Percentiles rank a stretch among this genome's conserved stretches.
These are phyloP conservation scores for Tanaodytes sp. DNA, from an alignment of 2,888 invertebrate species.

Conservation along the genomic window DNA sequence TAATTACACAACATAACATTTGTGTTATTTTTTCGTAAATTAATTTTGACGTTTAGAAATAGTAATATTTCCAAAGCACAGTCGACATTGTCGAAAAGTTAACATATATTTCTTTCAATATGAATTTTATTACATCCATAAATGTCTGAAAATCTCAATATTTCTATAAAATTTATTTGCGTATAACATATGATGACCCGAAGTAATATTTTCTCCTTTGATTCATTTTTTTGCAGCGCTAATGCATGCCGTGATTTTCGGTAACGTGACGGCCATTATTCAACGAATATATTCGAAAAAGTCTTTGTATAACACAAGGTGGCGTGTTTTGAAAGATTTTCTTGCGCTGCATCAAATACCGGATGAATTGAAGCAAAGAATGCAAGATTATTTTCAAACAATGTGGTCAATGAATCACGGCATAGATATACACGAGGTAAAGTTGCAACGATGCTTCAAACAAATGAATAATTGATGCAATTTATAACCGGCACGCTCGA, in stretches of 20 bases:
- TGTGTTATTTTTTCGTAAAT: too few relatives aligned
- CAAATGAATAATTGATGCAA: not conserved
- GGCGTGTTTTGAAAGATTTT: conserved; percentile 96
- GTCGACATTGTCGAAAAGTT: too few relatives aligned
- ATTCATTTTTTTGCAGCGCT: conserved; percentile 81
- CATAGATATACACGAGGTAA: conserved; percentile 95
- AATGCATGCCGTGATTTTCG: conserved; percentile 98
- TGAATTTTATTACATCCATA: too few relatives aligned
- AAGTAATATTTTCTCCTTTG: too few relatives aligned
- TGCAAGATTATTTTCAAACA: conserved; percentile 98
- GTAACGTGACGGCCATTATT: conserved; percentile 97
- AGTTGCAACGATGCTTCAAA: not conserved
- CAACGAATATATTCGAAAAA: conserved; percentile 96
- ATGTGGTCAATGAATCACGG: conserved; percentile 99
- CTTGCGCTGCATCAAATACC: conserved; percentile 95
- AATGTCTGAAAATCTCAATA: too few relatives aligned
- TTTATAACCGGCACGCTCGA: too few relatives aligned
- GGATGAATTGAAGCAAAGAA: conserved; percentile 93
- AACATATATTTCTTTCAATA: too few relatives aligned
- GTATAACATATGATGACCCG: too few relatives aligned
- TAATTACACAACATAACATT: too few relatives aligned
- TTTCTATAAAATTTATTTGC: too few relatives aligned
- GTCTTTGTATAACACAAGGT: conserved; percentile 94
- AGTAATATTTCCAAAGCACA: too few relatives aligned
- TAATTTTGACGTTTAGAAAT: too few relatives aligned